Evolutionary conservation across 2,797 vertebrate species (phyloP).

Genomic region (Hypotaenidia okinawae): DNA sequence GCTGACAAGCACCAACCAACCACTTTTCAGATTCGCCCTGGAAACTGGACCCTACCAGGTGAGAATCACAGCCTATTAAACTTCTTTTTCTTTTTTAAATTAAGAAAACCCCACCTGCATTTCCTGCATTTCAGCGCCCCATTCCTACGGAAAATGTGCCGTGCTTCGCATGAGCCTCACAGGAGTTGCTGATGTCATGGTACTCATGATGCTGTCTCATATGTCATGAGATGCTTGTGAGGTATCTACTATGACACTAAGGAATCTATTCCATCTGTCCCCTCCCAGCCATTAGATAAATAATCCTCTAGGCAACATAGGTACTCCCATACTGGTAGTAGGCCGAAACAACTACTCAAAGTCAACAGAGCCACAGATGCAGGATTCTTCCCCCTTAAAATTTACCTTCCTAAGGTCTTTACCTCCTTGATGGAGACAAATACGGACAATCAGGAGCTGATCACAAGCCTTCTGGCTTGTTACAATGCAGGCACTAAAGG

Average conservation of each 20-base stretch:
- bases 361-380: neutral
- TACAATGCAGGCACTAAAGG: neutral
- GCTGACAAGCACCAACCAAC: neutral
- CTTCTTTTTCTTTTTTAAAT: rapidly evolving
- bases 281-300: neutral
- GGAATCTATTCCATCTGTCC: neutral
- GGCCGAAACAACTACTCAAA: neutral
- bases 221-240: neutral
- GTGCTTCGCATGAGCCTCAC: rapidly evolving
- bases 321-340: neutral
- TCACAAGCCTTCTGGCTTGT: neutral
- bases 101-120: neutral
- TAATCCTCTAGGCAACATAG: neutral
- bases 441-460: neutral
- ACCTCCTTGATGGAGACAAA: neutral
- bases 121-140: neutral
- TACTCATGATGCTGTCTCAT: neutral
- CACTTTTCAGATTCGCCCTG: rapidly evolving
- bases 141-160: too few species aligned
- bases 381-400: neutral
- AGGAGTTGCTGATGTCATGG: neutral
- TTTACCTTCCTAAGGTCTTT: neutral
- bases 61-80: neutral
- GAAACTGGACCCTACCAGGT: neutral
- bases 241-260: neutral